phyloP scores from a whole-genome alignment of 2,888 invertebrate genomes.

The Spisula subtruncata region DNA sequence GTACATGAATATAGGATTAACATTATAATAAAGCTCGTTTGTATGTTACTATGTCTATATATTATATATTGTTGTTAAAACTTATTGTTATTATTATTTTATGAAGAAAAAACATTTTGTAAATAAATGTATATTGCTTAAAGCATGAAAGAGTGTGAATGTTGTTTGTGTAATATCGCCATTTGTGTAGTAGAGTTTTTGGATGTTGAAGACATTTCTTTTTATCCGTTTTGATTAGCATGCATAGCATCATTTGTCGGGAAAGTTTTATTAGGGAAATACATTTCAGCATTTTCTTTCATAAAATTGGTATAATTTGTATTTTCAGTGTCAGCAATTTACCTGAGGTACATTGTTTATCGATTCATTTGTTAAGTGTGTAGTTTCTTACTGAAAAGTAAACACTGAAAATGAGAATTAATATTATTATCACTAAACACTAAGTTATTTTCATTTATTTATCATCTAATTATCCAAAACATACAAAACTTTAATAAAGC shows the following conservation, averaged over 20 bases:
- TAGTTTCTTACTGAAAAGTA: too few species aligned
- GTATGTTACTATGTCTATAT: neutral
- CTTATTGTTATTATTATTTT: neutral
- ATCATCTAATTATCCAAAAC: too few species aligned
- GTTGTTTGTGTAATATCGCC: neutral
- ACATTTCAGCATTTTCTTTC: neutral
- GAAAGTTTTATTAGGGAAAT: neutral
- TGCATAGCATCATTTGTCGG: neutral
- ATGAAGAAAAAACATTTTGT: constrained; percentile 1
- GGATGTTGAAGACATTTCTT: neutral
- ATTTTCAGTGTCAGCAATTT: too few species aligned
- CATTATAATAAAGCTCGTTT: neutral
- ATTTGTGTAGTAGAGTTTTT: neutral
- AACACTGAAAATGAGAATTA: too few species aligned
- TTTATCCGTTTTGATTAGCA: neutral
- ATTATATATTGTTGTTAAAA: constrained; percentile 2
- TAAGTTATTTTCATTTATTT: too few species aligned
- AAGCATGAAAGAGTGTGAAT: constrained; percentile 7
- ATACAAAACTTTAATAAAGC: too few species aligned
- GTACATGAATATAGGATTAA: too few species aligned
- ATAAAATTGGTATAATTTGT: neutral
- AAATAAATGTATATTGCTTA: constrained; percentile 1
- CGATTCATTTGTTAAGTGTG: too few species aligned
- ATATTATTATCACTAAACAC: too few species aligned
- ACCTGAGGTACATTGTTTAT: too few species aligned